Evolutionary conservation across 2,797 vertebrate genomes (phyloP).

Genomic region (Denticeps clupeoides): DNA sequence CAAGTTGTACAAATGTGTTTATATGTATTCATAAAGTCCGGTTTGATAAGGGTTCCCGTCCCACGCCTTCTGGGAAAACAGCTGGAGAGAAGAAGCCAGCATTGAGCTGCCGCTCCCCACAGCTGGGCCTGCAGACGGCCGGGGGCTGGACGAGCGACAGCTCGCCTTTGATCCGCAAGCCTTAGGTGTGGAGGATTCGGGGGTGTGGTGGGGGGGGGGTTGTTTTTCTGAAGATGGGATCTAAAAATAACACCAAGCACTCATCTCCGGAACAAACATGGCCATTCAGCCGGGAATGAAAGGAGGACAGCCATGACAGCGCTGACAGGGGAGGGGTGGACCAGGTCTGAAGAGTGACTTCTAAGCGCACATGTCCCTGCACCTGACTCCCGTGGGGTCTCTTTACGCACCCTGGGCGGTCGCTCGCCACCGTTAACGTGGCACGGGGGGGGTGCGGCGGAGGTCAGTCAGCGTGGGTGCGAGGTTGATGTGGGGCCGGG

Average conservation of each 20-base stretch:
- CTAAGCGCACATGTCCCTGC: conserved; percentile 16
- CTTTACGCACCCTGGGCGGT: conserved; percentile 1
- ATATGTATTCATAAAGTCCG: too few species aligned
- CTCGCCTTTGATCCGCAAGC: conserved; percentile 20
- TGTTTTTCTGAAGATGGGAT: conserved; percentile 11
- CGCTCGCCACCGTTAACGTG: background rate
- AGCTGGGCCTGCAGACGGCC: too few species aligned
- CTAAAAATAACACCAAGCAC: conserved; percentile 22
- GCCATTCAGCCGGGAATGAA: conserved; percentile 8
- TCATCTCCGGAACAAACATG: conserved; percentile 21
- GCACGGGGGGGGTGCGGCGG: conserved; percentile 4
- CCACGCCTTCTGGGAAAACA: too few species aligned
- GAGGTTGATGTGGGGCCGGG: background rate
- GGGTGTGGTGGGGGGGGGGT: background rate
- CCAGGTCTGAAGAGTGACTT: conserved; percentile 13
- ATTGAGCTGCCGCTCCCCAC: too few species aligned
- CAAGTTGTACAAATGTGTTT: too few species aligned
- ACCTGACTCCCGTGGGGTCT: conserved; percentile 4
- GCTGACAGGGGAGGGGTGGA: background rate
- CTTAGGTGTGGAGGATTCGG: conserved; percentile 7
- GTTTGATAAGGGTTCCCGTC: too few species aligned
- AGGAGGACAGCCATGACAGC: conserved; percentile 4
- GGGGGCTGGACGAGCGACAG: too few species aligned
- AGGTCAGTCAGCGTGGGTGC: background rate
- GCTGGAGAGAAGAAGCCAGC: too few species aligned